Base-by-base conservation (phyloP, 1,140 invertebrate genomes). In the Chironomus tepperi region DNA sequence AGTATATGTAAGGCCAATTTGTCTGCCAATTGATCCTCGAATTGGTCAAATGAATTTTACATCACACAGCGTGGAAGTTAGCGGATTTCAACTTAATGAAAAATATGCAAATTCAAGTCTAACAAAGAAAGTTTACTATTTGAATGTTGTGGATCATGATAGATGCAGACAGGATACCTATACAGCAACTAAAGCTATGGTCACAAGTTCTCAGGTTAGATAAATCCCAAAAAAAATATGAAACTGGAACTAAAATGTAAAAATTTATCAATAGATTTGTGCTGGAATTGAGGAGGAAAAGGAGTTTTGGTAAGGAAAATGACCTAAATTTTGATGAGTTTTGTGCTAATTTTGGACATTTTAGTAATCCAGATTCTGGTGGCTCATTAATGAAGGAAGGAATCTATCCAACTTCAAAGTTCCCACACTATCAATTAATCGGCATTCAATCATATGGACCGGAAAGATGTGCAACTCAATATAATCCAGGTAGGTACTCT, bases 1-100 rank as follows among this genome's bases (percentile, higher is more conserved):
- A 21, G 81, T 85, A 73, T 87, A 82, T 74, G 87, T 94, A 21
- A 84, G 85, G 76, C 91, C 92, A 0, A 88, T 94, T 16, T 94
- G 93, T 77, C 78, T 95, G 1, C 91, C 92, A 7, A 76, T 76
- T 2, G 77, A 80, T 18, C 75, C 77, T 18, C 76, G 80, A 18
- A 75, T 84, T 12, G 76, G 78, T 74, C 77, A 77, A 9, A 79
- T 76, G 7, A 75, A 77, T 2, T 83, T 81, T 42, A 74, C 83
- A 0, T 79, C 79, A 0, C 74, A 78, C 7, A 84, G 79, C 18
- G 80, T 89, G 0, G 83, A 82, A 57, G 86, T 88, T 0, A 87
- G 88, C 7, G 89, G 89, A 12, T 91, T 89, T 89, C 89, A 89
- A 16, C 85, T 83, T 77, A 87, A 86, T 10, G 86, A 87, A 75